These are phyloP conservation scores for Caranx ignobilis DNA, from an alignment of 2,113 vertebrate species.

Conservation along the genomic window DNA sequence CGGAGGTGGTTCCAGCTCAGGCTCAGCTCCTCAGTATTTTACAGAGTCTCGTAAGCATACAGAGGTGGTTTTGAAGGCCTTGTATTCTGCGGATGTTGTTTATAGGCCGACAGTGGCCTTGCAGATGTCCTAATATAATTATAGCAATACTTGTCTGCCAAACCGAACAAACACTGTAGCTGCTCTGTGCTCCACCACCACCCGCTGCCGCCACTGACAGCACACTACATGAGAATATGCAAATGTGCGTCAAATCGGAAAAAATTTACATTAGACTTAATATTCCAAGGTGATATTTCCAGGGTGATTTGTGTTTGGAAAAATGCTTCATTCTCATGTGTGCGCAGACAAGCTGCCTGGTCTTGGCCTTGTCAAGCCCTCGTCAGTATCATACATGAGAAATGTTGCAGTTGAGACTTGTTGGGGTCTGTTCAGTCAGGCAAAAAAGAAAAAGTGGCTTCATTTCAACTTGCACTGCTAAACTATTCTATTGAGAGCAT, in stretches of 20 bases:
- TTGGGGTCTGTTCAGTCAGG: constrained; percentile 2
- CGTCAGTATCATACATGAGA: constrained; percentile 35
- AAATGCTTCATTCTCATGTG: constrained; percentile 52
- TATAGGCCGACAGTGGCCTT: constrained; percentile 49
- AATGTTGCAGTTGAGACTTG: constrained; percentile 37
- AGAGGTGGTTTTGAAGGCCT: constrained; percentile 38
- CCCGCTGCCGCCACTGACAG: constrained; percentile 64
- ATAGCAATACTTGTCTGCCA: constrained; percentile 51
- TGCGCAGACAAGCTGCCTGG: constrained; percentile 19
- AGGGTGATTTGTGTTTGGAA: constrained; percentile 63
- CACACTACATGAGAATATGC: constrained; percentile 59
- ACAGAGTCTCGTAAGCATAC: constrained; percentile 30
- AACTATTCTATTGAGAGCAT: constrained; percentile 49
- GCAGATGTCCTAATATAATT: constrained; percentile 69
- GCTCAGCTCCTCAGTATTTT: constrained; percentile 8
- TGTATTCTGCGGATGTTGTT: constrained; percentile 58
- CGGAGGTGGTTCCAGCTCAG: background rate
- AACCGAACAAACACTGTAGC: constrained; percentile 35
- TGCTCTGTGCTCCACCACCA: constrained; percentile 27
- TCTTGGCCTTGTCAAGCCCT: constrained; percentile 48
- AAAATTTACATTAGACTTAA: constrained; percentile 62
- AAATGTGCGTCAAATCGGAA: constrained; percentile 60
- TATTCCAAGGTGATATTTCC: constrained; percentile 55
- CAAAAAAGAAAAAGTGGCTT: constrained; percentile 46
- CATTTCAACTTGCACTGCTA: constrained; percentile 44